These are phyloP conservation scores for Toxotes jaculatrix DNA, from an alignment of 2,113 vertebrate genomes.

Conservation along the genomic window DNA sequence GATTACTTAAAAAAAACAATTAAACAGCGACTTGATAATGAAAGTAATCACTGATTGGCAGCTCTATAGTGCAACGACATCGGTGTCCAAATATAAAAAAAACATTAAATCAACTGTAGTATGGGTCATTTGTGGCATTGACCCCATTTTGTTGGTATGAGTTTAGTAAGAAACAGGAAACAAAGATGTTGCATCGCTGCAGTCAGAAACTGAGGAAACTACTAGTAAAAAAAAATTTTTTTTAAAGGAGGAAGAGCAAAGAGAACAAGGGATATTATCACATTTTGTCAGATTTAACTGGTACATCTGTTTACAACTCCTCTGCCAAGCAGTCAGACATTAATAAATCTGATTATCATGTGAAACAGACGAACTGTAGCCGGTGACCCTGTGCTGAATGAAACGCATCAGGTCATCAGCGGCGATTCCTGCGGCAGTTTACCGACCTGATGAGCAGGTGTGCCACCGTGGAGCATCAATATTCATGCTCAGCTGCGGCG, in stretches of 20 bases:
- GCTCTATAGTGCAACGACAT: neutral
- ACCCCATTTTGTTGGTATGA: neutral
- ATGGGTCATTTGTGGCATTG: neutral
- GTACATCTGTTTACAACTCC: neutral
- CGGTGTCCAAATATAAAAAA: too few species aligned
- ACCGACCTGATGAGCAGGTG: conserved; percentile 60
- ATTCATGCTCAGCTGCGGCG: conserved; percentile 49
- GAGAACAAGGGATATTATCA: neutral
- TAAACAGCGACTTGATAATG: neutral
- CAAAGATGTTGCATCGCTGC: neutral
- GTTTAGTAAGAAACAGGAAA: neutral
- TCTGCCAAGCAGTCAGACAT: neutral
- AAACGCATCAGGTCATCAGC: neutral
- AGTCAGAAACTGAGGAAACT: neutral
- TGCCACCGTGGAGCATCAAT: conserved; percentile 54
- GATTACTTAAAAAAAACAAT: neutral
- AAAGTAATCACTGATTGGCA: neutral
- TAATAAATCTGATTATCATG: conserved; percentile 1
- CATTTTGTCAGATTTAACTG: neutral
- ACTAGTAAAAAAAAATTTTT: neutral
- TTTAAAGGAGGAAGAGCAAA: too few species aligned
- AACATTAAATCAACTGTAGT: too few species aligned
- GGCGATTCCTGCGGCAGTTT: conserved; percentile 20
- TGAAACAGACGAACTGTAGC: conserved; percentile 1
- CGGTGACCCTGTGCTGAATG: neutral